Percentiles rank a stretch among this genome's conserved stretches.
Conservation (phyloP, 1,140 invertebrate species). For the Halyomorpha halys region DNA sequence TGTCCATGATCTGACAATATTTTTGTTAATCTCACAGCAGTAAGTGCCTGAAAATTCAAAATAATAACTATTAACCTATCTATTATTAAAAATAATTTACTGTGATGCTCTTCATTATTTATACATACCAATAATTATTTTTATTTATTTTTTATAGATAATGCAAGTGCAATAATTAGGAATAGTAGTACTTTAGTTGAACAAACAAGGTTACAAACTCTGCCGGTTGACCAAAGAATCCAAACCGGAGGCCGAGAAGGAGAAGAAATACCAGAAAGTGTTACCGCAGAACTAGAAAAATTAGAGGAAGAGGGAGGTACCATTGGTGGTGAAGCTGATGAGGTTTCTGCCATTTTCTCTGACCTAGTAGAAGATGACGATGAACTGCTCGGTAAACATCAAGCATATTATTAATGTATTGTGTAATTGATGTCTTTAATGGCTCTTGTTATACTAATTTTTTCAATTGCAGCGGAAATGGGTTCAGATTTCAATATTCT, state of each 20-base stretch:
- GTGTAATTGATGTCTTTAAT: neutral
- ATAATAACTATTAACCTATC: too few species aligned
- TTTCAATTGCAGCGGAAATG: conserved; percentile 55
- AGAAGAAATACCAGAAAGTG: conserved; percentile 63
- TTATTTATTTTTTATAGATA: neutral
- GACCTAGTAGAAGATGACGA: conserved; percentile 78
- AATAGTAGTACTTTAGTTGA: neutral
- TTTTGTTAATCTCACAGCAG: too few species aligned
- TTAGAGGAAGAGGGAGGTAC: conserved; percentile 56
- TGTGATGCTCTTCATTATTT: too few species aligned
- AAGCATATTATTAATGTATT: conserved; percentile 8
- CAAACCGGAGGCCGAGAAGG: conserved; percentile 22
- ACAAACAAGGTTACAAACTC: conserved; percentile 1
- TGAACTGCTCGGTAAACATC: conserved; percentile 56
- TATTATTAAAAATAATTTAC: too few species aligned
- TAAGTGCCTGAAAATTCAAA: too few species aligned
- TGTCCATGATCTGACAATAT: too few species aligned
- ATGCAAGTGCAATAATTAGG: conserved; percentile 17
- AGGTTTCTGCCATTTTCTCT: conserved; percentile 63
- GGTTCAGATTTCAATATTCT: conserved; percentile 92
- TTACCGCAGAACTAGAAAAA: conserved; percentile 66
- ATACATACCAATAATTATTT: neutral
- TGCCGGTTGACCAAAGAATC: conserved; percentile 1
- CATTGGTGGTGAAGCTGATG: conserved; percentile 60
- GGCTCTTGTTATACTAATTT: too few species aligned